Evolutionary conservation across 2,888 invertebrate genomes (phyloP).

Genomic region (Acronicta aceris): DNA sequence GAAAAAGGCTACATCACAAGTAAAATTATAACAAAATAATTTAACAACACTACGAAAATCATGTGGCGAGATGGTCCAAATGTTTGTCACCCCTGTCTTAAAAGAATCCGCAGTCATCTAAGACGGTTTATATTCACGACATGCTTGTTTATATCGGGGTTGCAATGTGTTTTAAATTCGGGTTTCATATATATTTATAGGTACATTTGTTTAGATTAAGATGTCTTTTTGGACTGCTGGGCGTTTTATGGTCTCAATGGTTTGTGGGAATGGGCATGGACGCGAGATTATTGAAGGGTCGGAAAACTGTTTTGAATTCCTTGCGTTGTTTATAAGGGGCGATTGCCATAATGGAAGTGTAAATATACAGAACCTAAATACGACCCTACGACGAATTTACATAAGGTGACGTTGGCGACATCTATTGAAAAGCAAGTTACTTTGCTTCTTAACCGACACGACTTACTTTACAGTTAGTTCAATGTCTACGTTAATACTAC

Average conservation of each 20-base stretch:
- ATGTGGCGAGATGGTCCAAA: background rate
- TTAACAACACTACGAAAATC: too few species aligned
- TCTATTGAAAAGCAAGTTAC: too few species aligned
- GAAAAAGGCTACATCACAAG: background rate
- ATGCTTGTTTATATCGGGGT: slow-evolving; percentile 50
- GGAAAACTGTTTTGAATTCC: background rate
- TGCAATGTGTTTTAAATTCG: slow-evolving; percentile 62
- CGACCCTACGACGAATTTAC: too few species aligned
- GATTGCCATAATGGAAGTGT: background rate
- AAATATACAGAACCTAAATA: too few species aligned
- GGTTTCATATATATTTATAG: slow-evolving; percentile 59
- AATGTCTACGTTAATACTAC: too few species aligned
- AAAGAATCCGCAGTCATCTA: slow-evolving; percentile 50
- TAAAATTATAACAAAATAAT: background rate
- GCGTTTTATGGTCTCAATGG: slow-evolving; percentile 26
- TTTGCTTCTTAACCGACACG: too few species aligned
- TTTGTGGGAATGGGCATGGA: slow-evolving; percentile 1
- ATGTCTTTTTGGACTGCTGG: slow-evolving; percentile 31
- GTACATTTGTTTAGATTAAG: slow-evolving; percentile 62
- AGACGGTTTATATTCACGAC: slow-evolving; percentile 74
- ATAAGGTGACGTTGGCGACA: too few species aligned
- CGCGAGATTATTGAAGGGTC: slow-evolving; percentile 1
- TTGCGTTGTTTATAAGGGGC: background rate
- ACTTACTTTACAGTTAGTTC: too few species aligned
- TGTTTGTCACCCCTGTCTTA: slow-evolving; percentile 18